Percentiles rank a stretch among this genome's conserved stretches.
Evolutionary conservation across 2,888 invertebrate genomes (phyloP).

Genomic region (Tribolium freemani): DNA sequence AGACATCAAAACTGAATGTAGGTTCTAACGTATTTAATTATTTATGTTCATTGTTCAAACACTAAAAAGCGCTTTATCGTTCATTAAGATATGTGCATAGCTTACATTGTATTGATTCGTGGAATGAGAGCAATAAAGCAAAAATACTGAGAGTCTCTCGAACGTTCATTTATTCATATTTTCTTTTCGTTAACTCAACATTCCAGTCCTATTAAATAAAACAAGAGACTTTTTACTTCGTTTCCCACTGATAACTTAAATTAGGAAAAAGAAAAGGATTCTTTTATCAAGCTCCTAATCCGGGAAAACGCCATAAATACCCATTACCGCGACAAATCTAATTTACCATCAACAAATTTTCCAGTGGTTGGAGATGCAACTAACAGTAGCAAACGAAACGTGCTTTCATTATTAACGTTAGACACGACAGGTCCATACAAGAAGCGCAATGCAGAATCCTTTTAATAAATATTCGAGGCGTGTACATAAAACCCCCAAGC

Average conservation of each 20-base stretch:
- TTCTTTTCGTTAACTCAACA: too few relatives aligned
- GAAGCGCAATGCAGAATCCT: slow-evolving; percentile 25
- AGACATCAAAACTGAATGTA: slow-evolving; percentile 17
- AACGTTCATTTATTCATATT: neutral
- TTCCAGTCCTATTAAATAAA: neutral
- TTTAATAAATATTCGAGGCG: slow-evolving; percentile 29
- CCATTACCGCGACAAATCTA: slow-evolving; percentile 37
- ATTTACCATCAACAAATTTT: slow-evolving; percentile 37
- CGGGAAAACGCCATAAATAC: slow-evolving; percentile 30
- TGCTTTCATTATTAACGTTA: slow-evolving; percentile 35
- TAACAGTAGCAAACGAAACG: slow-evolving; percentile 21
- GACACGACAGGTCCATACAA: slow-evolving; percentile 3
- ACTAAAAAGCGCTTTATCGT: slow-evolving; percentile 27
- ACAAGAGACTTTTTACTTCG: neutral
- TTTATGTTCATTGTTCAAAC: slow-evolving; percentile 17
- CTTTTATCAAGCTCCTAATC: slow-evolving; percentile 36
- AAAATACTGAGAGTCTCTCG: neutral
- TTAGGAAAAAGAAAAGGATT: slow-evolving; percentile 17
- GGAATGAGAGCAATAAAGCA: neutral
- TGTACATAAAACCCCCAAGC: slow-evolving; percentile 8
- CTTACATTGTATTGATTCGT: slow-evolving; percentile 7
- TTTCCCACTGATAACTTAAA: slow-evolving; percentile 16
- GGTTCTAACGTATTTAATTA: slow-evolving; percentile 22
- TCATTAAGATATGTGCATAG: slow-evolving; percentile 30
- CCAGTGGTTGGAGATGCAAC: slow-evolving; percentile 28